Conservation (phyloP, 2,888 invertebrate genomes). For the Cordylochernes scorpioides region DNA sequence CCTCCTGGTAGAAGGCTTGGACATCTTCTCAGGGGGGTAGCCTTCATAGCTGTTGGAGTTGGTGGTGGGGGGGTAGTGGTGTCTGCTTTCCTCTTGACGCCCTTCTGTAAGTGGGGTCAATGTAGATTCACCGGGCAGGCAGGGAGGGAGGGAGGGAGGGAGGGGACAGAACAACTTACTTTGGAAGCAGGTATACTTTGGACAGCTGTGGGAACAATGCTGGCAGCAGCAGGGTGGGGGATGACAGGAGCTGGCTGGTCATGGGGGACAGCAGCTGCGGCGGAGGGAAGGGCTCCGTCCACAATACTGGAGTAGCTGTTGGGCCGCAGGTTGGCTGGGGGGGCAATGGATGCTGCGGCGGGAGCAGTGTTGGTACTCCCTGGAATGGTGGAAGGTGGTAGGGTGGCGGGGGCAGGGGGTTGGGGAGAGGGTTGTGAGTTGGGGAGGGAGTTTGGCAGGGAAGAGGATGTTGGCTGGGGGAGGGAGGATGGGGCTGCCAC, state of each 20-base stretch:
- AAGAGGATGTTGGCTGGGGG: constrained; percentile 4
- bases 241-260: too few species aligned
- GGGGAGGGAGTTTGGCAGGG: constrained; percentile 2
- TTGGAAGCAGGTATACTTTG: too few species aligned
- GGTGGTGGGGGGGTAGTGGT: constrained; percentile 48
- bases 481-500: too few species aligned
- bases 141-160: too few species aligned
- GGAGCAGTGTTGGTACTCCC: constrained; percentile 12
- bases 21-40: constrained; percentile 31
- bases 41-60: constrained; percentile 36
- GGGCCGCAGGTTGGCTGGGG: constrained; percentile 10
- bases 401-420: constrained; percentile 41
- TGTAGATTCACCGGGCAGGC: too few species aligned
- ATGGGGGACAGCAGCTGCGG: too few species aligned
- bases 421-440: constrained; percentile 33
- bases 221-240: too few species aligned
- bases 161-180: too few species aligned
- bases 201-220: too few species aligned
- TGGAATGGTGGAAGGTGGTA: constrained; percentile 12
- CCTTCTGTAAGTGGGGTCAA: constrained; percentile 74
- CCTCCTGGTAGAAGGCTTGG: constrained; percentile 63
- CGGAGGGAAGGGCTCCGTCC: too few species aligned
- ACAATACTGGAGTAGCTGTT: constrained; percentile 21
- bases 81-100: constrained; percentile 95
- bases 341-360: constrained; percentile 8